Base-by-base conservation (phyloP, 2,888 invertebrate genomes). In the Drosophila birchii region DNA sequence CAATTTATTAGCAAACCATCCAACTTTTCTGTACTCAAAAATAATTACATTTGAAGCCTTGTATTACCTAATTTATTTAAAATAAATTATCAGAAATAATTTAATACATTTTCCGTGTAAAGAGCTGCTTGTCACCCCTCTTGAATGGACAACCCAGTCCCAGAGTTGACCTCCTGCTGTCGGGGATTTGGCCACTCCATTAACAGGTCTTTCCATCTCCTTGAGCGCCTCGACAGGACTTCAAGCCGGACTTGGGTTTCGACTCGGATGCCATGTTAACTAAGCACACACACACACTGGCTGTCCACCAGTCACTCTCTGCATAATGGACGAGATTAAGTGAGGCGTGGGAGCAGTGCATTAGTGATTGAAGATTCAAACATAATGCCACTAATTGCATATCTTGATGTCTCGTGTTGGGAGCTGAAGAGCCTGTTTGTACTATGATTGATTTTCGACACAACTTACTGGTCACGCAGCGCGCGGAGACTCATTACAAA, bases 351-450 rank as follows among this genome's bases (percentile, higher is more conserved):
- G 43, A 61, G 54, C 51, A 60, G 36, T 47, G 78, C 67, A 81
- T 81, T 74, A 76, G 75, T 55, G 81, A 85, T 81, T 74, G 75
- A 73, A 60, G 79, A 81, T 78, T 73, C 80, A 79, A 78, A 76
- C 78, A 79, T 83, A 78, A 75, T 78, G 86, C 67, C 73, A 75
- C 79, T 87, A 83, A 87, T 85, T 87, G 85, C 73, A 81, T 79
- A 79, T 84, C 59, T 62, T 47, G 69, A 75, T 84, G 81, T 58
- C 60, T 68, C 71, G 56, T 80, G 68, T 86, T 79, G 78, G 80
- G 73, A 67, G 23, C 45, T 64, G 23, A 34, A 59, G 45, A 39
- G 47, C 5, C 55, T 20, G 7, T 29, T 29, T 20, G 18, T 38
- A 38, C 49, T 56, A 36, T 69, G 59, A 86, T 87, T 87, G 88